These are phyloP conservation scores for Melolontha melolontha DNA, from an alignment of 2,888 invertebrate species.

Conservation along the genomic window DNA sequence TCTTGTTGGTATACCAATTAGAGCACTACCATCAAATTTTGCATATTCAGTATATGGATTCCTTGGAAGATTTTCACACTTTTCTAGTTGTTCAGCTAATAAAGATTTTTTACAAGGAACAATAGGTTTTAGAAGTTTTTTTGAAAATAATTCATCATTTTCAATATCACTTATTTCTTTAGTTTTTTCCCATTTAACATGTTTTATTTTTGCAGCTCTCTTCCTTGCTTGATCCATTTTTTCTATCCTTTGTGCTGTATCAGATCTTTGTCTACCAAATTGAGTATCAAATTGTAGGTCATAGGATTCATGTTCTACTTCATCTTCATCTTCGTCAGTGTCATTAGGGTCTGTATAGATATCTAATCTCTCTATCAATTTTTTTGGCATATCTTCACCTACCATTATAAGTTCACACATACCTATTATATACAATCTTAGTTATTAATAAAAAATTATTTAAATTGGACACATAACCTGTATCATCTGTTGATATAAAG, in stretches of 20 bases:
- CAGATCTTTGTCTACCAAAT: conserved; percentile 76
- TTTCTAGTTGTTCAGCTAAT: conserved; percentile 80
- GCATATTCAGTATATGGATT: conserved; percentile 92
- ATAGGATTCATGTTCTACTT: conserved; percentile 76
- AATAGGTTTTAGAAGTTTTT: conserved; percentile 63
- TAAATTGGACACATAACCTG: conserved; percentile 62
- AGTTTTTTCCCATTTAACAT: conserved; percentile 78
- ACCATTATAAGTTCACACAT: conserved; percentile 94
- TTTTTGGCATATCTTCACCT: conserved; percentile 81
- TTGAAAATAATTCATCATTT: conserved; percentile 73
- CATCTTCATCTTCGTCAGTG: conserved; percentile 82
- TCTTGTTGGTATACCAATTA: conserved; percentile 82
- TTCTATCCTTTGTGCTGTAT: conserved; percentile 89
- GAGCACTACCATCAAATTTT: conserved; percentile 90
- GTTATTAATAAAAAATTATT: conserved; percentile 11
- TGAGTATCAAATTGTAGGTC: conserved; percentile 82
- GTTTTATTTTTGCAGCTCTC: conserved; percentile 81
- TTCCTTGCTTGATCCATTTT: conserved; percentile 89
- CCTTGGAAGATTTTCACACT: conserved; percentile 80
- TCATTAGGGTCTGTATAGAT: conserved; percentile 84
- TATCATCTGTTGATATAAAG: conserved; percentile 95
- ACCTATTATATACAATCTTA: conserved; percentile 64
- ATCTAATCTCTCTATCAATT: conserved; percentile 68
- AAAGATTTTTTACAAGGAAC: conserved; percentile 67
- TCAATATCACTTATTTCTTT: conserved; percentile 68